Evolutionary conservation across 2,888 invertebrate genomes (phyloP), one percentile per base, ranked within the genome.

Genomic region (Anarsia innoxiella): DNA sequence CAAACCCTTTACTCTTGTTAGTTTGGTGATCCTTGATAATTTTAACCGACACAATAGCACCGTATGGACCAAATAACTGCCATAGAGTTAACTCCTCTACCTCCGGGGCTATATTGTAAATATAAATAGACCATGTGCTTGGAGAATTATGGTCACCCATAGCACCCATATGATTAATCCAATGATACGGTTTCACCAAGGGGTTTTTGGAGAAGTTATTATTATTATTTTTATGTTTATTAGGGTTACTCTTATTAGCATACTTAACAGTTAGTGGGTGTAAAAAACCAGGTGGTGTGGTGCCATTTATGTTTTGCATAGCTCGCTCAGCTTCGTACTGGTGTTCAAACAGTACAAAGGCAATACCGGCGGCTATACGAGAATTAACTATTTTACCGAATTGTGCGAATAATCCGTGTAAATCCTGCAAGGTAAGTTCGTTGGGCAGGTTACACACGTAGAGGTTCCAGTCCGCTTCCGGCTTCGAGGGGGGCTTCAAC

Each of bases 381-480:
- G 86, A 86, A 76, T 86, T 86, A 57, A 86, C 79, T 78, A 86
- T 86, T 77, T 84, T 85, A 63, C 86, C 86, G 50, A 79, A 86
- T 72, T 85, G 85, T 73, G 82, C 82, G 72, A 86, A 86, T 41
- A 86, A 68, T 59, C 83, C 83, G 68, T 86, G 85, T 69, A 86
- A 73, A 63, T 86, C 86, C 62, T 85, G 84, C 72, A 86, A 79
- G 70, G 86, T 84, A 73, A 86, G 78, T 76, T 86, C 86, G 60
- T 86, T 85, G 46, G 85, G 86, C 68, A 86, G 79, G 74, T 86
- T 86, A 74, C 85, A 86, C 55, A 86, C 84, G 70, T 86, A 86
- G 42, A 86, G 75, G 69, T 86, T 86, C 85, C 86, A 86, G 67
- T 86, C 86, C 40, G 86, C 84, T 73, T 86, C 86, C 59, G 86